Conservation (phyloP, 1,140 invertebrate species). For the Aphelenchoides fujianensis region DNA sequence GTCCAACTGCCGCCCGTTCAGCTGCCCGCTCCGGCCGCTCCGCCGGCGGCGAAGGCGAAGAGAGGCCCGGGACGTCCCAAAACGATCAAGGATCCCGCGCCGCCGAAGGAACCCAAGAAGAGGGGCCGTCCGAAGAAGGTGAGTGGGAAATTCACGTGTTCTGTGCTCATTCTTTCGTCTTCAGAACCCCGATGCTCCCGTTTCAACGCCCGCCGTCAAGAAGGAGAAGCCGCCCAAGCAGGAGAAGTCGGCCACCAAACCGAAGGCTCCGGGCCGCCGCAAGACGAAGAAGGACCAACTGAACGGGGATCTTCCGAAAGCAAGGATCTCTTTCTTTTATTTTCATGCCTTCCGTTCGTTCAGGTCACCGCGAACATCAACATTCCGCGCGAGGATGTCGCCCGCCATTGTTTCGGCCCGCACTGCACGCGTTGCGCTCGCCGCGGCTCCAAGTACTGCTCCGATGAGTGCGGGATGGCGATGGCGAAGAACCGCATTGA, state of each 20-base stretch:
- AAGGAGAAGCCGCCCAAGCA: not conserved
- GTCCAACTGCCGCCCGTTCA: not conserved
- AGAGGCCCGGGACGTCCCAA: not conserved
- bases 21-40: not conserved
- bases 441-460: constrained; percentile 87
- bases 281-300: not conserved
- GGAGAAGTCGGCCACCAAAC: not conserved
- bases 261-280: not conserved
- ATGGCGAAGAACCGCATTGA: constrained; percentile 69
- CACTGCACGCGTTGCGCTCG: constrained; percentile 76
- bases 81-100: not conserved
- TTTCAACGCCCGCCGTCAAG: not conserved
- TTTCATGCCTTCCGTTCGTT: not conserved
- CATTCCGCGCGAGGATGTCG: not conserved
- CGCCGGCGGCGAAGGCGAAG: not conserved
- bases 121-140: not conserved
- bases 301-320: not conserved
- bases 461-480: constrained; percentile 84
- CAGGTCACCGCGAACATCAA: not conserved
- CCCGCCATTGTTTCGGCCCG: constrained; percentile 82
- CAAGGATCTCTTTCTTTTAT: not conserved
- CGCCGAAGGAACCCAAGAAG: not conserved
- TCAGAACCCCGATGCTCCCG: not conserved
- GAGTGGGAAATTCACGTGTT: not conserved
- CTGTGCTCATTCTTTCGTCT: not conserved